Base-by-base conservation (phyloP, 2,888 invertebrate genomes). In the Acanthosoma haemorrhoidale region DNA sequence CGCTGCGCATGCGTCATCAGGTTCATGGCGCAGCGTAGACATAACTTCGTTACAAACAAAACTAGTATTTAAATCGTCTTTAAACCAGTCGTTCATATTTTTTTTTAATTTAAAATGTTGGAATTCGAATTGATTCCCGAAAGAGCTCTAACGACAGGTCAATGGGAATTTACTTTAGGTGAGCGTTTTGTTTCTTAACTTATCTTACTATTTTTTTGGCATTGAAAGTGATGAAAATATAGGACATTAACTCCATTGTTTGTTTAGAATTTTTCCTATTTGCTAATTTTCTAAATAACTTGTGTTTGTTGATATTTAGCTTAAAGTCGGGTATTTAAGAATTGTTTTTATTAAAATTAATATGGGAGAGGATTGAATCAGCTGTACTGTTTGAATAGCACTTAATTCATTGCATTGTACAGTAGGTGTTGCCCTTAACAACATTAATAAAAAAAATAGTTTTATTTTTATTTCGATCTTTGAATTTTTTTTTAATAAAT, bases 121-220 rank as follows among this genome's bases (percentile, higher is more conserved):
- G 95, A 96, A 83, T 87, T 97, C 81, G 96, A 97, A 86, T 92
- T 97, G 79, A 88, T 94, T 80, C 96, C 96, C 77, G 96, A 96
- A 84, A 88, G 92, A 79, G 94, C 94, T 78, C 87, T 97, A 80
- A 94, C 96, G 83, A 94, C 94, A 82, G 96, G 96, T 83, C 91
- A 94, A 85, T 96, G 96, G 96, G 96, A 97, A 85, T 96, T 97
- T 83, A 88, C 94, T 81, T 83, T 95, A 84, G 95, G 95, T 93
- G 84, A 88, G 90, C 83, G 79, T 77, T 76, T 76, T 76, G 75
- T 57, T 15, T 43, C 63, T 60, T 70, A 15, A 34, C 58, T 58
- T 66, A 71, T 72, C 71, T 68, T 68, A 57, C 69, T 43, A 68
- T 36, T 21, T 70, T 70, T 21, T 43, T 51, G 16, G 38, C 61